These are phyloP conservation scores for Rotaria magnacalcarata DNA, from an alignment of 2,888 invertebrate species.

Conservation along the genomic window DNA sequence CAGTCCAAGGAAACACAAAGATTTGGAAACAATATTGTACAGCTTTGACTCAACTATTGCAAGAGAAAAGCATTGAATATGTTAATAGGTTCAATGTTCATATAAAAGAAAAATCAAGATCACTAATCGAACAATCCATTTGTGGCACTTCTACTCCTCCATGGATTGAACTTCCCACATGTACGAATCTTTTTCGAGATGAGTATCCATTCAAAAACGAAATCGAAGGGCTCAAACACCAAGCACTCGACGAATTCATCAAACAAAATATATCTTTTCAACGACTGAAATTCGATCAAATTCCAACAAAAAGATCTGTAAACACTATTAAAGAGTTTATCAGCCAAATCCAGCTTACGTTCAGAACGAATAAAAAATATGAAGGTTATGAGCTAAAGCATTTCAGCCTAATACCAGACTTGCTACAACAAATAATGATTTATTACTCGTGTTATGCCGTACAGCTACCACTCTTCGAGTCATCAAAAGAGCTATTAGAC, in stretches of 20 bases:
- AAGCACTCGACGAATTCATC: neutral
- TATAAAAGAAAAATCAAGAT: neutral
- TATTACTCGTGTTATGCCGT: neutral
- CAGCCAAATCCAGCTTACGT: neutral
- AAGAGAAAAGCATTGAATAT: neutral
- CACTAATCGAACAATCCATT: neutral
- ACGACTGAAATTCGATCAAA: neutral
- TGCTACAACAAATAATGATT: neutral
- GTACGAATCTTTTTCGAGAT: neutral
- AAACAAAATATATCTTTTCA: neutral
- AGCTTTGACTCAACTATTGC: neutral
- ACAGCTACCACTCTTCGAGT: neutral
- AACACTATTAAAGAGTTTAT: neutral
- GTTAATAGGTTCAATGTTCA: neutral
- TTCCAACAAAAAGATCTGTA: neutral
- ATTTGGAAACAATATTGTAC: neutral
- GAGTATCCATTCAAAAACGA: neutral
- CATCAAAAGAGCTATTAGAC: neutral
- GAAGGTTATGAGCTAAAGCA: neutral
- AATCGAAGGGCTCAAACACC: neutral
- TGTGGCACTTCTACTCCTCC: accelerated
- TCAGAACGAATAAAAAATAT: neutral
- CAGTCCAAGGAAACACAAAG: neutral
- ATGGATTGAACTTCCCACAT: neutral
- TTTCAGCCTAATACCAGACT: neutral